A percentile compares a stretch with the other conserved stretches of the same genome.
phyloP scores from a whole-genome alignment of 2,113 vertebrate genomes.

The Baryphthengus martii region DNA sequence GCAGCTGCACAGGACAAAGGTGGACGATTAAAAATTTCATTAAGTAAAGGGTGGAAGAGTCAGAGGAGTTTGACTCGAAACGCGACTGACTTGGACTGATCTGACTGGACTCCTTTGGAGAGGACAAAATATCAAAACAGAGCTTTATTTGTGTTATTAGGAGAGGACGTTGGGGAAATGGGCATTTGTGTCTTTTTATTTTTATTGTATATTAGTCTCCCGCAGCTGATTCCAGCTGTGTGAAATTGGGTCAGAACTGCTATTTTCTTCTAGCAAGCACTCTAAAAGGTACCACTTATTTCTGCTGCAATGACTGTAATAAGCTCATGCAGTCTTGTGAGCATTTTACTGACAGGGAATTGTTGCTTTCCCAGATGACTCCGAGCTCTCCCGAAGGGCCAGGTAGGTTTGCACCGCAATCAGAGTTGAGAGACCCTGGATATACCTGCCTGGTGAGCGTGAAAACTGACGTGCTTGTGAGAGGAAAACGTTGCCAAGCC shows the following conservation, averaged over 20 bases:
- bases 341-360: background rate
- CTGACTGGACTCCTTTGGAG: background rate
- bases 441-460: background rate
- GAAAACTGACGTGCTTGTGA: background rate
- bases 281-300: background rate
- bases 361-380: background rate
- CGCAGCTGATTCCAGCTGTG: background rate
- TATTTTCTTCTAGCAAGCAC: background rate
- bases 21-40: conserved; percentile 94
- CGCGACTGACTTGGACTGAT: background rate
- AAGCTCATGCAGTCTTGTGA: conserved; percentile 13
- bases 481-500: background rate
- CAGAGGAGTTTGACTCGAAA: background rate
- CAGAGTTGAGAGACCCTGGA: background rate
- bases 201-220: background rate
- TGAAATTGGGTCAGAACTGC: conserved; percentile 32
- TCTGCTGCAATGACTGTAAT: conserved; percentile 7
- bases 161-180: conserved; percentile 27
- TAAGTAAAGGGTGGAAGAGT: conserved; percentile 66
- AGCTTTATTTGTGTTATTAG: conserved; percentile 38
- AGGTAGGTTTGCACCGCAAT: background rate
- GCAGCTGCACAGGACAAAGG: conserved; percentile 89
- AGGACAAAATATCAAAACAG: background rate
- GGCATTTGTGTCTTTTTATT: conserved; percentile 10
- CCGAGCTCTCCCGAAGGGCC: background rate